These are phyloP conservation scores for Helicoverpa zea DNA, from an alignment of 1,140 invertebrate genomes.

Conservation along the genomic window DNA sequence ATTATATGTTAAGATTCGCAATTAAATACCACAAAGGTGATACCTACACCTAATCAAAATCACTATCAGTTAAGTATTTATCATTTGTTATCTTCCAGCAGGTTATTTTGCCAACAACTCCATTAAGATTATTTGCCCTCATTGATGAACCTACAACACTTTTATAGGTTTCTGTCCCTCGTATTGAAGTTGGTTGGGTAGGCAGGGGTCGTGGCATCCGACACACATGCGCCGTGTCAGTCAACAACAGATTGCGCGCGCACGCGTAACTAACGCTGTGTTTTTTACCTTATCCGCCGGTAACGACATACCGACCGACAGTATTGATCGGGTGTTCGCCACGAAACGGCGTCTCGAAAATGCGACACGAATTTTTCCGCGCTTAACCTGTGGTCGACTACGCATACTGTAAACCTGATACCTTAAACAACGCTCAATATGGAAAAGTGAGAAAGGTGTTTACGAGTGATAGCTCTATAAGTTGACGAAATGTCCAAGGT, in stretches of 20 bases:
- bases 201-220: constrained; percentile 51
- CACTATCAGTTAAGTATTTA: constrained; percentile 14
- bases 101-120: background rate
- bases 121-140: background rate
- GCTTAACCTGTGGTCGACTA: constrained; percentile 62
- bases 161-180: background rate
- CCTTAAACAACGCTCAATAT: constrained; percentile 51
- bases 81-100: constrained; percentile 37
- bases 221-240: constrained; percentile 74
- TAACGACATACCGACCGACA: constrained; percentile 68
- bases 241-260: constrained; percentile 83
- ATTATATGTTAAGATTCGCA: no score
- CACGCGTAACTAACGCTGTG: constrained; percentile 72
- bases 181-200: constrained; percentile 6
- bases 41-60: background rate
- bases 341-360: constrained; percentile 79
- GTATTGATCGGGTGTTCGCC: constrained; percentile 84
- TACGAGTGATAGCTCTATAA: constrained; percentile 47
- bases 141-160: constrained; percentile 12
- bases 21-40: no score
- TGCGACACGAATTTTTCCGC: constrained; percentile 73
- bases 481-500: constrained; percentile 82
- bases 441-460: constrained; percentile 65
- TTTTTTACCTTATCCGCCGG: constrained; percentile 81
- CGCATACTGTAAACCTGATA: constrained; percentile 27